Evolutionary conservation across 2,888 invertebrate genomes (phyloP).

Genomic region (Stratiomys singularior): DNA sequence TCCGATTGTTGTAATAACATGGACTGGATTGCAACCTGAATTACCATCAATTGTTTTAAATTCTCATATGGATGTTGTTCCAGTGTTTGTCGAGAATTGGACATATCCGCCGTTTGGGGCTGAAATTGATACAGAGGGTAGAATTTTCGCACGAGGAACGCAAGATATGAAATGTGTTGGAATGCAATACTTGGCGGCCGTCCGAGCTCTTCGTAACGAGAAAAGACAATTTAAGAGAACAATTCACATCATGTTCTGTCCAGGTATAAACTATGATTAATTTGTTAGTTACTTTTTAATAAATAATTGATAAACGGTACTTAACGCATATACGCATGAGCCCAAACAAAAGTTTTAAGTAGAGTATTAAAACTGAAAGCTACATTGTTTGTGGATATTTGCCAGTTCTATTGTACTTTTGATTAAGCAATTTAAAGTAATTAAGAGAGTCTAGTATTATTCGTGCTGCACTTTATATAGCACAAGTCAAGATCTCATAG

Average conservation of each 20-base stretch:
- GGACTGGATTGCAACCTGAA: constrained; percentile 77
- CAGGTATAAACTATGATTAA: constrained; percentile 66
- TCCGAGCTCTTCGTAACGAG: constrained; percentile 72
- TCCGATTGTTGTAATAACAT: constrained; percentile 84
- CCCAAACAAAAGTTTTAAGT: too few species aligned
- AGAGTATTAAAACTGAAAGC: too few species aligned
- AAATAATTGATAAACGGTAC: too few species aligned
- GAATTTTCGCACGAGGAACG: constrained; percentile 79
- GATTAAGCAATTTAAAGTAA: too few species aligned
- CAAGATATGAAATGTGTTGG: constrained; percentile 89
- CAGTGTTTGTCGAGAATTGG: constrained; percentile 89
- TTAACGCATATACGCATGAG: too few species aligned
- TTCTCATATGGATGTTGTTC: constrained; percentile 96
- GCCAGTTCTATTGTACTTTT: too few species aligned
- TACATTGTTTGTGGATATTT: too few species aligned
- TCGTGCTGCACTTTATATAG: too few species aligned
- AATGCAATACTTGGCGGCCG: constrained; percentile 81
- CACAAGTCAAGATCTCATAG: too few species aligned
- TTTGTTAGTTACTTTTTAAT: too few species aligned
- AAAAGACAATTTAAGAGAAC: constrained; percentile 72
- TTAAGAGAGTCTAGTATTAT: too few species aligned
- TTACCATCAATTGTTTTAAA: constrained; percentile 84
- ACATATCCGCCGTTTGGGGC: constrained; percentile 90
- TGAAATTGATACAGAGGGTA: constrained; percentile 83
- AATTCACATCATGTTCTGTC: constrained; percentile 78